These are phyloP conservation scores for Lingula anatina DNA, from an alignment of 2,888 invertebrate species.

Conservation along the genomic window DNA sequence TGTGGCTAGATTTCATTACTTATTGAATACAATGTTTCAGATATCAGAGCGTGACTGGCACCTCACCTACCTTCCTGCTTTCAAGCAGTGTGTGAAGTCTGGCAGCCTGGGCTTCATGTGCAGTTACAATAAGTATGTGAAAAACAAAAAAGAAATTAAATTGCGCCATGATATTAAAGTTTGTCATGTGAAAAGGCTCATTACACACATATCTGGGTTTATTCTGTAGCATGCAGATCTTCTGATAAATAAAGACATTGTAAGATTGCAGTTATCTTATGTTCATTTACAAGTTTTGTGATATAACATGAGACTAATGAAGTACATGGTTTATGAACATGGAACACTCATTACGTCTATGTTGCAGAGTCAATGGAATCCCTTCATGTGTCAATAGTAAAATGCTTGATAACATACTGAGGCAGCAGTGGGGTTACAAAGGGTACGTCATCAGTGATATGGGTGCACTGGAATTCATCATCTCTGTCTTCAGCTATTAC, in stretches of 20 bases:
- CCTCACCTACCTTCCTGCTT: constrained; percentile 22
- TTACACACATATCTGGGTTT: too few relatives aligned
- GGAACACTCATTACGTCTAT: neutral
- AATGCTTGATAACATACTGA: constrained; percentile 35
- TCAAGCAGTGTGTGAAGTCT: constrained; percentile 20
- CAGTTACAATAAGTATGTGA: constrained; percentile 23
- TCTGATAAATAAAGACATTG: too few relatives aligned
- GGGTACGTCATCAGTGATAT: constrained; percentile 45
- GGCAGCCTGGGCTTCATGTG: constrained; percentile 23
- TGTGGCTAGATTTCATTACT: too few relatives aligned
- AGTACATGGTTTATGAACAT: too few relatives aligned
- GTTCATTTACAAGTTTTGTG: too few relatives aligned
- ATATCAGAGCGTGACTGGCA: constrained; percentile 19
- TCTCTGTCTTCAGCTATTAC: constrained; percentile 26
- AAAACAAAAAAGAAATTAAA: too few relatives aligned
- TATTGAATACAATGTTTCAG: constrained; percentile 8
- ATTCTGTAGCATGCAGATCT: too few relatives aligned
- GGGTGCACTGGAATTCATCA: constrained; percentile 36
- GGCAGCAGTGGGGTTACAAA: constrained; percentile 37
- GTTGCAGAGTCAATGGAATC: constrained; percentile 41
- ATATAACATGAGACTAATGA: too few relatives aligned
- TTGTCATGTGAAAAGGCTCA: too few relatives aligned
- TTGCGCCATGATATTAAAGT: too few relatives aligned
- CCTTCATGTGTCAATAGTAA: constrained; percentile 41
- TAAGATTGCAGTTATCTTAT: too few relatives aligned